These are phyloP conservation scores for Acrocephalus kingi DNA, from an alignment of 2,113 vertebrate species.

Conservation along the genomic window DNA sequence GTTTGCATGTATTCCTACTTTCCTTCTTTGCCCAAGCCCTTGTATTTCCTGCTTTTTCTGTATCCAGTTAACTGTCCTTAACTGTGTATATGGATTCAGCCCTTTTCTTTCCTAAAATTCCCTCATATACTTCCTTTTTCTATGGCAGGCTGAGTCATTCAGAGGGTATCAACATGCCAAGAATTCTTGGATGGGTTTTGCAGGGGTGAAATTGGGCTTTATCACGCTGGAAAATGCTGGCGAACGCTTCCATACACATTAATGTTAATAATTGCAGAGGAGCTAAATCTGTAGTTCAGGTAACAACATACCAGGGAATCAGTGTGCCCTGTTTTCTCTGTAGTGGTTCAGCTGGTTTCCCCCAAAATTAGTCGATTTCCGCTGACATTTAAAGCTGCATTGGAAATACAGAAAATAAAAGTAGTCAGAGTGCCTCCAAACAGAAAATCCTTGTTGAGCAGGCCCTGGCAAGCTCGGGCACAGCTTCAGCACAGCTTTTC, in stretches of 20 bases:
- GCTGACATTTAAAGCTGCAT: not conserved
- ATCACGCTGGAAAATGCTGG: not conserved
- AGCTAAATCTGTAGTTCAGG: not conserved
- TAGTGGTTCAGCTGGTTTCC: not conserved
- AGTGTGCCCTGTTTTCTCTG: not conserved
- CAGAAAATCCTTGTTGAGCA: not conserved
- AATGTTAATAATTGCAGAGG: not conserved
- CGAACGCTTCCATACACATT: fast-evolving
- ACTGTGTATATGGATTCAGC: not conserved
- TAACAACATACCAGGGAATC: not conserved
- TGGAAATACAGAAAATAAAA: not conserved
- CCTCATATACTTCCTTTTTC: not conserved
- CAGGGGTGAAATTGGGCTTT: not conserved
- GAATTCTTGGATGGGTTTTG: conserved; percentile 19
- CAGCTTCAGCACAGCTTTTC: not conserved
- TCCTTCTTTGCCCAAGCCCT: not conserved
- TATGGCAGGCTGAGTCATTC: not conserved
- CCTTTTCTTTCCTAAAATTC: not conserved
- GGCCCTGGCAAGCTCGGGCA: not conserved
- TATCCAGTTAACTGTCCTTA: not conserved
- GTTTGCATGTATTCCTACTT: not conserved
- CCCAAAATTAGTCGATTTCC: not conserved
- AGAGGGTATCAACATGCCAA: not conserved
- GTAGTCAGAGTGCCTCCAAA: not conserved
- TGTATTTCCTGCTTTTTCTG: not conserved